Base-by-base conservation (phyloP, 2,113 vertebrate genomes). In the Colinus virginianus region DNA sequence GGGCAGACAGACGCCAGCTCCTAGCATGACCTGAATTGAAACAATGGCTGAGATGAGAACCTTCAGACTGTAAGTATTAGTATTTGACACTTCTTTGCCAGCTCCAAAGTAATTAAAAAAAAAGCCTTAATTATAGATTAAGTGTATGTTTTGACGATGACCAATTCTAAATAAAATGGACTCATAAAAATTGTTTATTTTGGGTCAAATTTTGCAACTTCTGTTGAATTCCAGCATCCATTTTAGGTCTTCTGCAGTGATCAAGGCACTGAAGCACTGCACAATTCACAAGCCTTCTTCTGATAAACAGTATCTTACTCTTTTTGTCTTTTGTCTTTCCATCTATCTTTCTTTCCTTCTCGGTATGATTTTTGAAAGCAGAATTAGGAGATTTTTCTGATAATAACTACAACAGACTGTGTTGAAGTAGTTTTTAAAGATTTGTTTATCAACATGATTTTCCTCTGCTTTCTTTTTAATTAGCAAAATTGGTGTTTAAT, bases 371-470 rank as follows among this genome's bases (percentile, higher is more conserved):
- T 89, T 84, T 90, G 75, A 88, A 90, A 75, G 40, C 38, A 87
- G 67, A 84, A 36, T 22, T 1, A 3, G 7, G 40, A 51, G 43
- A 32, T 10, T 87, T 75, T 72, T 70, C 69, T 88, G 56, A 13
- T 43, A 51, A 51, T 20, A 42, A 36, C 26, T 83, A 46, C 48
- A 70, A 34, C 13, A 84, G 45, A 62, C 61, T 45, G 22, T 18
- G 6, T 53, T 43, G 21, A 90, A 84, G 40, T 71, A 6, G n/a
- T 18, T 87, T 79, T 58, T 21, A 3, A 84, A 71, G 28, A 25
- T 77, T 92, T 88, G 23, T 90, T 92, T 88, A 23, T 92, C 58
- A 69, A 74, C 25, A 83, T 62, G 32, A 78, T 90, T 96, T 94
- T 69, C 55, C 28, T 74, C 56, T 69, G 22, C n/a, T 61, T 9